A percentile compares a stretch with the other conserved stretches of the same genome.
Evolutionary conservation across 2,113 vertebrate genomes (phyloP).

Genomic region (Tachysurus fulvidraco): DNA sequence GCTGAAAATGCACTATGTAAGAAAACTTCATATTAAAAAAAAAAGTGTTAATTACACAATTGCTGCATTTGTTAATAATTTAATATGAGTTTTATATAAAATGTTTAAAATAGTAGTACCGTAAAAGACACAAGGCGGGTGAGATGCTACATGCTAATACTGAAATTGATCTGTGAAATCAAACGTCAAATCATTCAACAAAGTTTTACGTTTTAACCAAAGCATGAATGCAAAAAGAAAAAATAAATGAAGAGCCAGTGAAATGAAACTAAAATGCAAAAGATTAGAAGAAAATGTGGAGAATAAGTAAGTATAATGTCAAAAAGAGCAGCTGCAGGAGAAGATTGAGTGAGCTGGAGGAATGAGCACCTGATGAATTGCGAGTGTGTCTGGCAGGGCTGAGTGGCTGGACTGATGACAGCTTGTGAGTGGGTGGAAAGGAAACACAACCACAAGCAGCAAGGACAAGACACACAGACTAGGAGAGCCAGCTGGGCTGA

Average conservation of each 20-base stretch:
- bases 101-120: not conserved
- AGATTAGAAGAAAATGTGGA: not conserved
- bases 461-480: constrained; percentile 21
- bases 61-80: too few relatives aligned
- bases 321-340: constrained; percentile 3
- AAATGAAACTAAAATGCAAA: not conserved
- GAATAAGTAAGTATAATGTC: not conserved
- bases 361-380: constrained; percentile 33
- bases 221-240: not conserved
- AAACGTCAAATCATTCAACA: not conserved
- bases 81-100: too few relatives aligned
- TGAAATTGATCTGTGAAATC: not conserved
- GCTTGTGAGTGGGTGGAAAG: constrained; percentile 40
- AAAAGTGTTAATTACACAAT: too few relatives aligned
- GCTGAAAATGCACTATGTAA: too few relatives aligned
- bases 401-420: constrained; percentile 27
- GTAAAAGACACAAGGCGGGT: not conserved
- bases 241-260: not conserved
- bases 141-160: not conserved
- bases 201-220: not conserved
- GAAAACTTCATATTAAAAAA: too few relatives aligned
- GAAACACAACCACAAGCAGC: constrained; percentile 31
- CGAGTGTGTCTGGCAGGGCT: constrained; percentile 23
- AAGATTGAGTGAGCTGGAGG: constrained; percentile 13
- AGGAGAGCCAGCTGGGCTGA: not conserved